Conservation (phyloP, 2,888 invertebrate species). For the Petrophora chlorosata region DNA sequence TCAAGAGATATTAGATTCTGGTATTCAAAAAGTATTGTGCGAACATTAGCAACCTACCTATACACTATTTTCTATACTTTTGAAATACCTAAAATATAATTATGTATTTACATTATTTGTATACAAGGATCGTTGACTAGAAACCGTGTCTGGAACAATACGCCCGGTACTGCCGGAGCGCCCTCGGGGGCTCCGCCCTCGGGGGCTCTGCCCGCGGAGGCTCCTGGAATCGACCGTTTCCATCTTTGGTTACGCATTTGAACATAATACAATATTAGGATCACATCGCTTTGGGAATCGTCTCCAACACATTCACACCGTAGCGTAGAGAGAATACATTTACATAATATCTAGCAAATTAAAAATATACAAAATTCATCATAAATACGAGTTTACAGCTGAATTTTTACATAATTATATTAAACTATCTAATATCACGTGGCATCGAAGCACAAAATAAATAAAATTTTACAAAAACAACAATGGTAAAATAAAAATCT, state of each 20-base stretch:
- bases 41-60: conserved; percentile 66
- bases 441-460: conserved; percentile 72
- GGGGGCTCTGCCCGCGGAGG: neutral
- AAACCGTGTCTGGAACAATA: conserved; percentile 68
- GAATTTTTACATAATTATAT: conserved; percentile 55
- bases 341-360: conserved; percentile 19
- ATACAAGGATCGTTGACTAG: conserved; percentile 80
- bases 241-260: conserved; percentile 78
- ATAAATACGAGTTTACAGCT: conserved; percentile 39
- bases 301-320: conserved; percentile 17
- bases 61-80: conserved; percentile 60
- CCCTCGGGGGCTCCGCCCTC: neutral
- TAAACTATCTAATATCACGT: conserved; percentile 78
- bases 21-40: conserved; percentile 68
- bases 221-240: conserved; percentile 64
- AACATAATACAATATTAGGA: conserved; percentile 54
- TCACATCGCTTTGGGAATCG: conserved; percentile 39
- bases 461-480: conserved; percentile 75
- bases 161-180: conserved; percentile 1
- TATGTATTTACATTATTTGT: conserved; percentile 74
- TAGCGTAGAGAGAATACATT: conserved; percentile 29
- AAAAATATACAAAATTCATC: conserved; percentile 42
- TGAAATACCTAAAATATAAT: conserved; percentile 64
- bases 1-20: conserved; percentile 18
- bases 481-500: conserved; percentile 74